Percentiles rank a stretch among this genome's conserved stretches.
These are phyloP conservation scores for Lanistes nyassanus DNA, from an alignment of 1,140 invertebrate species.

Conservation along the genomic window DNA sequence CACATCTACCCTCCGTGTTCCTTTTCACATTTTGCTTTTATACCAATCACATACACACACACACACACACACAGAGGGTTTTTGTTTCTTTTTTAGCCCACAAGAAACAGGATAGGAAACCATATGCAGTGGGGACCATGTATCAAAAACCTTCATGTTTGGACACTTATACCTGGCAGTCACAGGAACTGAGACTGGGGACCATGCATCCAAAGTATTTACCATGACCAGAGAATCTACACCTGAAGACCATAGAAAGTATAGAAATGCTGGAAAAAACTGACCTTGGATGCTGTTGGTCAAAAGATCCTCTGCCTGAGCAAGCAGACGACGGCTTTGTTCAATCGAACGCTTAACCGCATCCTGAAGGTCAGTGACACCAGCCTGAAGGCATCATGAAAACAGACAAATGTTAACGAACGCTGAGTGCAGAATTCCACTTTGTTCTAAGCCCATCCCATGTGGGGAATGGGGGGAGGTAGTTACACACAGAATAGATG, in stretches of 20 bases:
- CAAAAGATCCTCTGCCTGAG: constrained; percentile 20
- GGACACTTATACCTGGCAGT: too few species aligned
- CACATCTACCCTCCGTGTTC: too few species aligned
- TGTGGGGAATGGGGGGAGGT: neutral
- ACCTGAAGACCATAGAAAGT: too few species aligned
- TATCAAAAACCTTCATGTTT: too few species aligned
- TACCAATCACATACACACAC: neutral
- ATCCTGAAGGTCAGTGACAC: constrained; percentile 27
- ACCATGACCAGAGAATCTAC: too few species aligned
- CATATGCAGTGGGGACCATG: too few species aligned
- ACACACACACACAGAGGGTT: constrained; percentile 1
- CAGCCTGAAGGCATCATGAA: constrained; percentile 8
- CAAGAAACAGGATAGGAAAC: too few species aligned
- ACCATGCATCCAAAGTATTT: too few species aligned
- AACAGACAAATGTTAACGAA: neutral
- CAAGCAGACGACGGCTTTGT: constrained; percentile 24
- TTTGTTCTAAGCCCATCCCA: neutral
- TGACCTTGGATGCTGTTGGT: constrained; percentile 13
- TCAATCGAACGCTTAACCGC: constrained; percentile 27
- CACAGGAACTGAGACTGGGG: too few species aligned
- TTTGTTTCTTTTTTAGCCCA: too few species aligned
- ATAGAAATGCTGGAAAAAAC: neutral
- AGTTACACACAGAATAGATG: neutral
- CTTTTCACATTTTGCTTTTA: neutral
- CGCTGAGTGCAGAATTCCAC: neutral